A percentile compares a stretch with the other conserved stretches of the same genome.
Conservation (phyloP, 2,113 vertebrate species). For the Euleptes europaea region DNA sequence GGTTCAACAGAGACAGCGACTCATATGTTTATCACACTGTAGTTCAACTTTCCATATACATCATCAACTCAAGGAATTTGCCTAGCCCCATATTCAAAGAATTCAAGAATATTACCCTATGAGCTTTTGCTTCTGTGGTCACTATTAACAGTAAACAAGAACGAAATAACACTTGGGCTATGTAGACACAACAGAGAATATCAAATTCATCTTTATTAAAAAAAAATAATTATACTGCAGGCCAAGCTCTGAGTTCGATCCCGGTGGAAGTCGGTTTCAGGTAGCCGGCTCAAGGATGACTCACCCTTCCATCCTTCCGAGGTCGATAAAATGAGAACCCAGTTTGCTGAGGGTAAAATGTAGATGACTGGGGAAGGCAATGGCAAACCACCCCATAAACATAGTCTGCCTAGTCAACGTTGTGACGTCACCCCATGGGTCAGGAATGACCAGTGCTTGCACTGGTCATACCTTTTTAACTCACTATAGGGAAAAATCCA, state of each 20-base stretch:
- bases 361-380: too few relatives aligned
- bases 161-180: neutral
- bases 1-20: neutral
- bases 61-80: conserved; percentile 36
- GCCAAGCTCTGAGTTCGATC: too few relatives aligned
- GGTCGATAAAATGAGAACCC: too few relatives aligned
- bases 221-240: neutral
- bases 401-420: too few relatives aligned
- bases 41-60: neutral
- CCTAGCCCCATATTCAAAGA: conserved; percentile 36
- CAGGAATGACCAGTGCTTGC: too few relatives aligned
- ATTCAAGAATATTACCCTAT: neutral
- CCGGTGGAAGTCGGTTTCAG: too few relatives aligned
- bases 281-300: neutral
- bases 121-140: neutral
- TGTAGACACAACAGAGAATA: neutral
- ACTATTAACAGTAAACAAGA: neutral
- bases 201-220: neutral
- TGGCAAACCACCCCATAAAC: too few relatives aligned
- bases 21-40: neutral
- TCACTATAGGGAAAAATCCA: neutral
- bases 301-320: too few relatives aligned
- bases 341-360: too few relatives aligned
- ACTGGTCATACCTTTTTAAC: too few relatives aligned
- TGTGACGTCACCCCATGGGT: too few relatives aligned